phyloP scores from a whole-genome alignment of 1,140 invertebrate species.

The Magallana ariakensis region DNA sequence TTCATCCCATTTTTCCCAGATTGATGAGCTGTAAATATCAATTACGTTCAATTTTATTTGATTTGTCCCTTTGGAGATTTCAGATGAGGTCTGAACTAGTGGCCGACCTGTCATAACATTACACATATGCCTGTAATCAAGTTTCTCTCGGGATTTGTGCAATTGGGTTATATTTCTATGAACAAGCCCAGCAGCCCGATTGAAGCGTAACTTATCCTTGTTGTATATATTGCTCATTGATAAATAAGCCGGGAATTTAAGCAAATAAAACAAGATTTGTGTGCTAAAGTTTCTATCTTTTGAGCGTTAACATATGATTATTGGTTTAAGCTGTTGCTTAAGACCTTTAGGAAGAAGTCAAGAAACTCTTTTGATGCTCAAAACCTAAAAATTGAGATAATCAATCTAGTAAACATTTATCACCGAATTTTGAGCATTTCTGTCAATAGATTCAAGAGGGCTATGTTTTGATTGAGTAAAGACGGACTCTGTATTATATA shows the following conservation, averaged over 20 bases:
- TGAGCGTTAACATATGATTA: no score
- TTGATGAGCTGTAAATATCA: conserved; percentile 2
- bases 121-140: neutral
- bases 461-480: no score
- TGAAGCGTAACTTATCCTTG: neutral
- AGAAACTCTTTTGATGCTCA: no score
- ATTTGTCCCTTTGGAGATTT: neutral
- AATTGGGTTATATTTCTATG: neutral
- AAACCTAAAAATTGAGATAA: no score
- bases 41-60: neutral
- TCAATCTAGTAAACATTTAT: no score
- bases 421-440: no score
- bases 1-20: neutral
- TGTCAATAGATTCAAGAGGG: no score
- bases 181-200: neutral
- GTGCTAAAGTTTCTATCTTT: no score
- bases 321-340: no score
- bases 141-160: neutral
- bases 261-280: neutral
- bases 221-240: neutral
- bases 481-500: no score
- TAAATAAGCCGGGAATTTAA: neutral
- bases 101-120: neutral
- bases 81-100: neutral
- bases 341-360: no score